Percentiles rank a stretch among this genome's conserved stretches.
These are phyloP conservation scores for Pheosia gnoma DNA, from an alignment of 2,888 invertebrate species.

Conservation along the genomic window DNA sequence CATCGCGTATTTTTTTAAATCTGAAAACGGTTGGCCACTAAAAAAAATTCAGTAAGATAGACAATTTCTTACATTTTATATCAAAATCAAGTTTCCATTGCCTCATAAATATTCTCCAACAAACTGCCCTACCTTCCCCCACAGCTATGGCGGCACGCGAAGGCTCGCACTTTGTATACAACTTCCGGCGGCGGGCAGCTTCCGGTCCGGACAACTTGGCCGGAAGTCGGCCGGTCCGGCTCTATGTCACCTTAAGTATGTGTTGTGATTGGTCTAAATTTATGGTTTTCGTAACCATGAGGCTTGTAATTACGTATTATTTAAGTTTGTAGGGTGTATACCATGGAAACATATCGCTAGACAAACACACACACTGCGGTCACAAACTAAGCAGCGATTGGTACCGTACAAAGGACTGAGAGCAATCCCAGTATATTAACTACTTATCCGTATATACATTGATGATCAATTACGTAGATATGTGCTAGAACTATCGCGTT, in stretches of 20 bases:
- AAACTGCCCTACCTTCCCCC: conserved; percentile 44
- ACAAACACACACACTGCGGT: too few relatives aligned
- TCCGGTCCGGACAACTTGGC: conserved; percentile 65
- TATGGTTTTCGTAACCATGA: conserved; percentile 57
- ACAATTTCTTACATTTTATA: conserved; percentile 22
- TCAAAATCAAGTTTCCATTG: conserved; percentile 40
- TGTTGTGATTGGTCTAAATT: conserved; percentile 75
- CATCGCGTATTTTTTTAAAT: too few relatives aligned
- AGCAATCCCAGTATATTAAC: too few relatives aligned
- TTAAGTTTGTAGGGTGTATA: too few relatives aligned
- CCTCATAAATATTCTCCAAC: conserved; percentile 34
- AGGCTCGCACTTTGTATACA: conserved; percentile 81
- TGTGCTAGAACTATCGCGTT: too few relatives aligned
- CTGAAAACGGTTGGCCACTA: not conserved
- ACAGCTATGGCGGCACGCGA: conserved; percentile 63
- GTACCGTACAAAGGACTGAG: too few relatives aligned
- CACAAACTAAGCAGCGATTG: too few relatives aligned
- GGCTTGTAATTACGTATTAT: conserved; percentile 60
- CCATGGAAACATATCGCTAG: not conserved
- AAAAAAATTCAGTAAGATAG: not conserved
- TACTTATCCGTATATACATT: too few relatives aligned
- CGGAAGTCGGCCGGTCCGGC: conserved; percentile 71
- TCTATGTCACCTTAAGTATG: conserved; percentile 78
- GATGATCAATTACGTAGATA: too few relatives aligned
- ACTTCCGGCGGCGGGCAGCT: conserved; percentile 63